Conservation (phyloP, 2,113 vertebrate genomes). For the Channa argus region DNA sequence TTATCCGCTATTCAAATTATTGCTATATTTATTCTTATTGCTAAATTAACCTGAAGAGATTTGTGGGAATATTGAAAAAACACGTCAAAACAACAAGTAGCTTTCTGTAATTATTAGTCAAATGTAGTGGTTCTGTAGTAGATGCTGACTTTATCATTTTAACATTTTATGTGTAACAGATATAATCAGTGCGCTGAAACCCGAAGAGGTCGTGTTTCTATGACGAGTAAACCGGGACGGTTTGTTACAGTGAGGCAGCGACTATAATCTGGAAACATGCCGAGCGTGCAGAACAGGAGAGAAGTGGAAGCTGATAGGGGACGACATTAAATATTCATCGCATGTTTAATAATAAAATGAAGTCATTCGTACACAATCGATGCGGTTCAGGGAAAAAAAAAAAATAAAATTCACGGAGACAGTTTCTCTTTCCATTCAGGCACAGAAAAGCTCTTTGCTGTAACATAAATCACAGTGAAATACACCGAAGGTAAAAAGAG, state of each 20-base stretch:
- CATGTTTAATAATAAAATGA: slow-evolving; percentile 70
- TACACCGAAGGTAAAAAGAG: slow-evolving; percentile 16
- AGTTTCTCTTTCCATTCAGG: slow-evolving; percentile 16
- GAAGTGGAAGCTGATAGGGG: slow-evolving; percentile 33
- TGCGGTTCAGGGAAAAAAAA: slow-evolving; percentile 21
- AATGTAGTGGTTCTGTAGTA: too few species aligned
- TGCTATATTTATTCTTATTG: too few species aligned
- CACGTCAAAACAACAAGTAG: too few species aligned
- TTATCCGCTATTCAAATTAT: too few species aligned
- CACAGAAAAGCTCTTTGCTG: slow-evolving; percentile 17
- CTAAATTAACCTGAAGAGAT: too few species aligned
- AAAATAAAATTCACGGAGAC: slow-evolving; percentile 7
- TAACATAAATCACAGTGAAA: slow-evolving; percentile 13
- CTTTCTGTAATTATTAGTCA: too few species aligned
- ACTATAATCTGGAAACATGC: slow-evolving; percentile 26
- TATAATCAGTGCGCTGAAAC: not conserved
- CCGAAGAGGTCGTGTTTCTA: not conserved
- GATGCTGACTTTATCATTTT: too few species aligned
- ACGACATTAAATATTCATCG: slow-evolving; percentile 63
- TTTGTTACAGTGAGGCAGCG: slow-evolving; percentile 20
- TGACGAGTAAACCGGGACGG: slow-evolving; percentile 16
- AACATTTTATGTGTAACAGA: too few species aligned
- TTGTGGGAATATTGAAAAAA: too few species aligned
- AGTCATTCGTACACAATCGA: slow-evolving; percentile 56
- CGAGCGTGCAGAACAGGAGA: slow-evolving; percentile 16